phyloP scores from a whole-genome alignment of 2,888 invertebrate species.

The Emmelina monodactyla region DNA sequence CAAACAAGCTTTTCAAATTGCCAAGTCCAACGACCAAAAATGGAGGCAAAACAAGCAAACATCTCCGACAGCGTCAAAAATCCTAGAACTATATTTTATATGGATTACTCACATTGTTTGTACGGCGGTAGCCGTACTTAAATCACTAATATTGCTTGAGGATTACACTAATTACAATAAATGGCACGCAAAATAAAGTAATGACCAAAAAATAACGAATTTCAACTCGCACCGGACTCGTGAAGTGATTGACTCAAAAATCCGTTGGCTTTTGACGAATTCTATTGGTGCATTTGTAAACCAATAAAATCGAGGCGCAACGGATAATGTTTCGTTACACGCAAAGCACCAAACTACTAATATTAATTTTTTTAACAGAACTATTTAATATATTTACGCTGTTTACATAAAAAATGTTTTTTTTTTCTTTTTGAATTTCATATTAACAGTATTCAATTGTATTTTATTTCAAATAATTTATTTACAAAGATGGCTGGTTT shows the following conservation, averaged over 20 bases:
- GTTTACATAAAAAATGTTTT: background rate
- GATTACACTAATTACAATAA: background rate
- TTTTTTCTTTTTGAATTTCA: background rate
- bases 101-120: constrained; percentile 36
- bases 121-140: constrained; percentile 44
- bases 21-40: constrained; percentile 47
- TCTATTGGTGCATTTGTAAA: constrained; percentile 30
- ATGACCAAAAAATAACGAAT: constrained; percentile 33
- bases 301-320: constrained; percentile 29
- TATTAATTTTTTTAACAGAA: too few relatives aligned
- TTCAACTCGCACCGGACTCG: constrained; percentile 46
- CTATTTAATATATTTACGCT: background rate
- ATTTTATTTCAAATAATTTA: too few relatives aligned
- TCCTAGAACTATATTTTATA: constrained; percentile 21
- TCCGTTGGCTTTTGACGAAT: constrained; percentile 46
- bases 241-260: constrained; percentile 38
- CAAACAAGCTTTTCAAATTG: constrained; percentile 38
- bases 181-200: constrained; percentile 19
- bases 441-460: background rate
- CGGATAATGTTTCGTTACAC: constrained; percentile 22
- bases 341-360: too few relatives aligned
- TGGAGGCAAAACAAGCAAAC: constrained; percentile 63
- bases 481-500: too few relatives aligned
- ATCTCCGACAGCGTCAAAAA: constrained; percentile 31
- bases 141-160: constrained; percentile 11